These are phyloP conservation scores for Idris sp. DNA, from an alignment of 1,140 invertebrate genomes.

Conservation along the genomic window DNA sequence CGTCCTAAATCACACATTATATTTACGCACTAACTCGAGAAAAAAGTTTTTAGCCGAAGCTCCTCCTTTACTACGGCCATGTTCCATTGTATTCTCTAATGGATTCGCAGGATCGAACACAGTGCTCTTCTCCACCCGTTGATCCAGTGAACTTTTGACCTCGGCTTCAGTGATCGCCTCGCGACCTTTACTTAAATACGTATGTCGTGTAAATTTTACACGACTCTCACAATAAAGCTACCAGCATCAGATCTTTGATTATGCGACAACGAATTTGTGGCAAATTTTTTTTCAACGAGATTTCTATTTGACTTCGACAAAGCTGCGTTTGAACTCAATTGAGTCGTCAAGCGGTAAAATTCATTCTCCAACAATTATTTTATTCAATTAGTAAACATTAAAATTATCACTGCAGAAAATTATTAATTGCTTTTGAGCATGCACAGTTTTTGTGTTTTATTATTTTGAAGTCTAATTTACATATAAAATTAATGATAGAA, in stretches of 20 bases:
- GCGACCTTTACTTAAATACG: slow-evolving; percentile 47
- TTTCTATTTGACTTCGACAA: slow-evolving; percentile 11
- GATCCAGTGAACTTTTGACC: slow-evolving; percentile 64
- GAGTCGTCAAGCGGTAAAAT: no score
- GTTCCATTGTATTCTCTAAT: slow-evolving; percentile 53
- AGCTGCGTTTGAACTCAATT: no score
- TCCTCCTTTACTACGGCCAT: slow-evolving; percentile 14
- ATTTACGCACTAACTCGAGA: slow-evolving; percentile 17
- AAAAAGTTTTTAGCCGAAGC: slow-evolving; percentile 22
- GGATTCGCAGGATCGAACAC: slow-evolving; percentile 58
- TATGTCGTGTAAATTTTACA: slow-evolving; percentile 44
- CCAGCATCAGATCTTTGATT: slow-evolving; percentile 21
- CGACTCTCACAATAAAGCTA: slow-evolving; percentile 14
- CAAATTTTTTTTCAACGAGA: background rate
- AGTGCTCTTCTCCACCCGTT: slow-evolving; percentile 54
- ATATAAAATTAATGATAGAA: no score
- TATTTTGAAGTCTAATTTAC: no score
- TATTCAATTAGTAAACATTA: no score
- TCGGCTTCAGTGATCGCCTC: slow-evolving; percentile 52
- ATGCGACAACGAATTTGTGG: background rate
- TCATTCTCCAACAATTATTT: no score
- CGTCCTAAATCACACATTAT: slow-evolving; percentile 24
- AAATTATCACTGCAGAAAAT: no score
- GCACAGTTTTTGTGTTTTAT: no score
- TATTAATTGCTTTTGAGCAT: no score